A percentile compares a stretch with the other conserved stretches of the same genome.
Conservation (phyloP, 2,797 vertebrate species). For the Rhinoraja longicauda region DNA sequence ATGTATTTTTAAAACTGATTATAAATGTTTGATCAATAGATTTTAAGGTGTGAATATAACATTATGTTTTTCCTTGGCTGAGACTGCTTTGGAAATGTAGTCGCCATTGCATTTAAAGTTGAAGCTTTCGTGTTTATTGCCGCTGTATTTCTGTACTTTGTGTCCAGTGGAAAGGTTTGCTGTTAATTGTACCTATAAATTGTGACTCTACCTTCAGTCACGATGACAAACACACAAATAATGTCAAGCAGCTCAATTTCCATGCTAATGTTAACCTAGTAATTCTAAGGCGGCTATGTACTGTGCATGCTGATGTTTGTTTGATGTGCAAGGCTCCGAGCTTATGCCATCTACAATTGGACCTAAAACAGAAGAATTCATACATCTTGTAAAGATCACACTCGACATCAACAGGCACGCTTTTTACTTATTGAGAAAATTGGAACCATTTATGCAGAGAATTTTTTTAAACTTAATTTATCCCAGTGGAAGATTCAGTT, state of each 20-base stretch:
- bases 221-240: not conserved
- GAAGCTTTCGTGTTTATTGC: not conserved
- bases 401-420: not conserved
- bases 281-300: not conserved
- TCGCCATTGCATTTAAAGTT: not conserved
- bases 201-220: not conserved
- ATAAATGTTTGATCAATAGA: too few relatives aligned
- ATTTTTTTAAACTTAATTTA: not conserved
- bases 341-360: not conserved
- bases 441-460: not conserved
- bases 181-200: not conserved
- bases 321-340: not conserved
- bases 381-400: not conserved
- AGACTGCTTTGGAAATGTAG: not conserved
- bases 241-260: not conserved
- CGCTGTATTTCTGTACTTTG: not conserved
- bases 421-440: not conserved
- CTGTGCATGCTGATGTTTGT: not conserved
- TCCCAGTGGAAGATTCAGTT: not conserved
- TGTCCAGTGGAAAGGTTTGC: not conserved
- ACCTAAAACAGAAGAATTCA: not conserved
- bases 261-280: not conserved
- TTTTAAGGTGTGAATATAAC: not conserved
- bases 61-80: not conserved
- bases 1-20: not conserved